Evolutionary conservation across 2,113 vertebrate species (phyloP).

Genomic region (Hippotragus niger): DNA sequence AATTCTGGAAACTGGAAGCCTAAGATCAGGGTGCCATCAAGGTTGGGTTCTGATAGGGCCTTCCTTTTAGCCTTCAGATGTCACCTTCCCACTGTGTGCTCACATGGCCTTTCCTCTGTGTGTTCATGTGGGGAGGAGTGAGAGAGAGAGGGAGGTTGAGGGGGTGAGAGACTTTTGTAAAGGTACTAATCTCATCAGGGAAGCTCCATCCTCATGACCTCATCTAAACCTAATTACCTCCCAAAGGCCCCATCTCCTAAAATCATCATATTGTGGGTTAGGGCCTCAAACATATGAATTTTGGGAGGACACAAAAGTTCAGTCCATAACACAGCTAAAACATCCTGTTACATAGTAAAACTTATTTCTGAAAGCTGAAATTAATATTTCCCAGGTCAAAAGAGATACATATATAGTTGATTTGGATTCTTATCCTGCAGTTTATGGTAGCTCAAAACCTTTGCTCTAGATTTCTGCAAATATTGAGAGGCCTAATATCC

Average conservation of each 20-base stretch:
- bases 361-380: neutral
- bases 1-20: neutral
- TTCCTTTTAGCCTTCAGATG: neutral
- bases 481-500: neutral
- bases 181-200: neutral
- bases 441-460: neutral
- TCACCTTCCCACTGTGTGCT: neutral
- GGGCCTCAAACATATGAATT: neutral
- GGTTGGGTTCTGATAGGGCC: neutral
- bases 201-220: neutral
- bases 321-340: neutral
- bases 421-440: neutral
- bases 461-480: neutral
- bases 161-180: neutral
- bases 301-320: neutral
- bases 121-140: neutral
- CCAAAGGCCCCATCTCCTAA: neutral
- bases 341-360: neutral
- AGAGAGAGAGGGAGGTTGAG: too few species aligned
- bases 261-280: neutral
- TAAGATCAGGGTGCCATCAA: neutral
- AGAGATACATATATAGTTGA: neutral
- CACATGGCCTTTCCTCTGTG: neutral
- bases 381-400: neutral
- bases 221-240: neutral